Evolutionary conservation across 2,888 invertebrate genomes (phyloP).

Genomic region (Auanema freiburgensis): DNA sequence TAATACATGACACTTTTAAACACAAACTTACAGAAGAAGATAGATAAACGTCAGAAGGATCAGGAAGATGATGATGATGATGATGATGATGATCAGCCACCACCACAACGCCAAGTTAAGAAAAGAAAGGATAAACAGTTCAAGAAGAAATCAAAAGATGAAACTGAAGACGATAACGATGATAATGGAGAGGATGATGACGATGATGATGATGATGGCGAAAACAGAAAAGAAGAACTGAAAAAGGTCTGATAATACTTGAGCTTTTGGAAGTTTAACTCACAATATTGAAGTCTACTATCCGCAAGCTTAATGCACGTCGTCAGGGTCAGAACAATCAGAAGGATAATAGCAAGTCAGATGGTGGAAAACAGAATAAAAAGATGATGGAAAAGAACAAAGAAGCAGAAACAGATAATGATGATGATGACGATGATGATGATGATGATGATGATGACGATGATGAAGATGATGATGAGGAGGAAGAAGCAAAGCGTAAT

Average conservation of each 20-base stretch:
- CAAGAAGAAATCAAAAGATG: not conserved
- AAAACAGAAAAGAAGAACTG: constrained; percentile 11
- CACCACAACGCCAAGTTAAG: not conserved
- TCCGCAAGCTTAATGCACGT: too few species aligned
- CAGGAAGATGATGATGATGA: not conserved
- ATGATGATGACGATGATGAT: constrained; percentile 35
- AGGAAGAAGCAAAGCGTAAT: constrained; percentile 22
- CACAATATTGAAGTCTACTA: too few species aligned
- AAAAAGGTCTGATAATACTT: too few species aligned
- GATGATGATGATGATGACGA: constrained; percentile 38
- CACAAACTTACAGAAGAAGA: not conserved
- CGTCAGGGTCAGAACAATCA: constrained; percentile 6
- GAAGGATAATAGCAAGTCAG: constrained; percentile 8
- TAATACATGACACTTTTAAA: too few species aligned
- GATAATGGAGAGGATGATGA: constrained; percentile 27
- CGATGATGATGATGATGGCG: constrained; percentile 33
- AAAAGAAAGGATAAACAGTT: not conserved
- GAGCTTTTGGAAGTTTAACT: too few species aligned
- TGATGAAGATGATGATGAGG: constrained; percentile 25
- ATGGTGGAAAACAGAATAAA: constrained; percentile 6
- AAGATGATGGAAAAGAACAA: constrained; percentile 4
- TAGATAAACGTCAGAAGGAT: not conserved
- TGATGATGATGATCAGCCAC: too few species aligned
- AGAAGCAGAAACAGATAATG: constrained; percentile 19
- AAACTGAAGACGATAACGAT: not conserved